Evolutionary conservation across 2,888 invertebrate genomes (phyloP), one percentile per base, ranked within the genome.

Genomic region (Seira musarum): DNA sequence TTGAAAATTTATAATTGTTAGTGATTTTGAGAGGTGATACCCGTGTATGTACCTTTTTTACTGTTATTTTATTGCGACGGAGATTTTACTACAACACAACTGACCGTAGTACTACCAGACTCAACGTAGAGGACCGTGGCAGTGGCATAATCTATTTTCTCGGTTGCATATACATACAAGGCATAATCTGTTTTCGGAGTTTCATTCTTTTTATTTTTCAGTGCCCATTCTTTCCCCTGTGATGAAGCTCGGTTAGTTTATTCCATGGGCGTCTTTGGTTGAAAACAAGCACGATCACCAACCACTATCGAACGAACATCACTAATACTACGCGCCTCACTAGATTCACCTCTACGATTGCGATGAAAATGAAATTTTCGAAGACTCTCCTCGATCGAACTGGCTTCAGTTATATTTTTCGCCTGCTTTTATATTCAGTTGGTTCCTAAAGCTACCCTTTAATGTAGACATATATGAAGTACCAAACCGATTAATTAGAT

Each of bases 201-300:
- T 77, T 77, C 77, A 77, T 77, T 77, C 71, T 77, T 77, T 77
- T 77, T 77, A 77, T 77, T 77, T 77, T 77, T 77, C 77, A 77
- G 77, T 77, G 77, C 40, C 77, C 71, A 77, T 77, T 71, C 66
- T 71, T 66, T 71, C 77, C n/a, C 71, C 77, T 53, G 66, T 66
- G 70, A 69, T 60, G 69, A 35, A 60, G 77, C 22, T 66, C 77
- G 60, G 61, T 65, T 71, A 76, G 77, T 77, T 70, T 60, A 71
- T 13, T 71, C 77, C 63, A 68, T 71, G 77, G 70, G 70, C 66
- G 65, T 71, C 71, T 49, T 70, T 70, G 77, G 75, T 76, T 77
- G 40, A 49, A 63, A 64, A 68, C 61, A 76, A 69, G 25, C 69
- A 69, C 53, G 40, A 40, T 70, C 64, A 35, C 49, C 76, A 49